Evolutionary conservation across 64 coral and sea anemone genomes (phyloP).

Genomic region (Trachythela sp.): DNA sequence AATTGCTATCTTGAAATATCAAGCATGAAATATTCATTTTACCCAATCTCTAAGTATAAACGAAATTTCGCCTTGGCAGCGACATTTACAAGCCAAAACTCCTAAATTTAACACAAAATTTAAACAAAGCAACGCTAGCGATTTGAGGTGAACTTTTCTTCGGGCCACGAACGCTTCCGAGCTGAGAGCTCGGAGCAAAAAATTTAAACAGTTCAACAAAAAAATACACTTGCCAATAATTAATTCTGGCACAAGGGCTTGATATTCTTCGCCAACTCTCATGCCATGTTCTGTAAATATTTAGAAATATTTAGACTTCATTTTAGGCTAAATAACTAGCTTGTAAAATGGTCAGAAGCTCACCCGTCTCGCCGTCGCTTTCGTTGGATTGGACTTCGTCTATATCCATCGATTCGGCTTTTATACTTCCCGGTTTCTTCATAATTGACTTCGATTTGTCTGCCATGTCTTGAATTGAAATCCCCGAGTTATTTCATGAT

Average conservation of each 20-base stretch:
- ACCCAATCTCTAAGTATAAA: not conserved
- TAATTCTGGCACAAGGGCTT: slow-evolving; percentile 61
- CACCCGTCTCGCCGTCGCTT: slow-evolving; percentile 4
- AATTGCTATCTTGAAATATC: no score
- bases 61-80: not conserved
- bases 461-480: not conserved
- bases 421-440: not conserved
- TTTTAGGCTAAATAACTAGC: not conserved
- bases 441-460: not conserved
- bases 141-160: no score
- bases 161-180: not conserved
- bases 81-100: not conserved
- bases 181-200: not conserved
- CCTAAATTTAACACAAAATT: not conserved
- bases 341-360: not conserved
- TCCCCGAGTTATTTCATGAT: not conserved
- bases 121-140: not conserved
- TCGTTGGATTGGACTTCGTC: not conserved
- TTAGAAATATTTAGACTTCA: not conserved
- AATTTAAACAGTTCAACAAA: slow-evolving; percentile 15
- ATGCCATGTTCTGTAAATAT: slow-evolving; percentile 69
- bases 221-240: slow-evolving; percentile 42
- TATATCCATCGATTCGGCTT: not conserved
- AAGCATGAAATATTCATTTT: not conserved
- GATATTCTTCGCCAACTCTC: slow-evolving; percentile 69